phyloP scores from a whole-genome alignment of 1,140 invertebrate species.

The Neoseiulus cucumeris region DNA sequence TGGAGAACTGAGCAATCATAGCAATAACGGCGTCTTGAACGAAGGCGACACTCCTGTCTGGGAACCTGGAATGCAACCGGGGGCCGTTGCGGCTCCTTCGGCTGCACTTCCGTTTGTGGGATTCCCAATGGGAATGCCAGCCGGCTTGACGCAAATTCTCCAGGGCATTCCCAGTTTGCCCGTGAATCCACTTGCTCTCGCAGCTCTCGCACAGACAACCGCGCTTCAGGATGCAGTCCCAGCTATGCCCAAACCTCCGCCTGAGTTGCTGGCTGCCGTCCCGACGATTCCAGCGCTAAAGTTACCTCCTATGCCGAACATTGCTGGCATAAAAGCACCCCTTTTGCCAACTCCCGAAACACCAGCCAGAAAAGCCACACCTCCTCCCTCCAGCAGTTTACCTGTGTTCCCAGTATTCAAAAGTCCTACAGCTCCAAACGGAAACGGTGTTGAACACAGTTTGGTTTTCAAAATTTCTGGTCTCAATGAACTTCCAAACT shows the following conservation, averaged over 20 bases:
- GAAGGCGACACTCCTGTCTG: background rate
- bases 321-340: background rate
- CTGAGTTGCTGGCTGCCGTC: background rate
- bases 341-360: conserved; percentile 7
- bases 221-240: background rate
- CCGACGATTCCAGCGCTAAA: background rate
- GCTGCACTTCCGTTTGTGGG: background rate
- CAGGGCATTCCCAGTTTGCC: background rate
- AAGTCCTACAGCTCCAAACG: background rate
- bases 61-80: conserved; percentile 5
- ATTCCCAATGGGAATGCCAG: background rate
- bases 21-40: background rate
- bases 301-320: background rate
- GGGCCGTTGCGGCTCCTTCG: background rate
- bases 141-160: background rate
- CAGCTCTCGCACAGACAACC: background rate
- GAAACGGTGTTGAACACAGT: background rate
- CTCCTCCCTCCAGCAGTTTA: background rate
- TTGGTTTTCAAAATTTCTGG: background rate
- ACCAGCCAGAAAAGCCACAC: conserved; percentile 5
- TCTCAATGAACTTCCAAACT: background rate
- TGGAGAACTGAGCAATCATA: background rate
- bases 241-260: background rate
- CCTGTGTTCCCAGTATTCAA: conserved; percentile 4
- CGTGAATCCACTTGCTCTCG: background rate